These are phyloP conservation scores for Agriopis leucophaearia DNA, from an alignment of 2,888 invertebrate genomes.

Conservation along the genomic window DNA sequence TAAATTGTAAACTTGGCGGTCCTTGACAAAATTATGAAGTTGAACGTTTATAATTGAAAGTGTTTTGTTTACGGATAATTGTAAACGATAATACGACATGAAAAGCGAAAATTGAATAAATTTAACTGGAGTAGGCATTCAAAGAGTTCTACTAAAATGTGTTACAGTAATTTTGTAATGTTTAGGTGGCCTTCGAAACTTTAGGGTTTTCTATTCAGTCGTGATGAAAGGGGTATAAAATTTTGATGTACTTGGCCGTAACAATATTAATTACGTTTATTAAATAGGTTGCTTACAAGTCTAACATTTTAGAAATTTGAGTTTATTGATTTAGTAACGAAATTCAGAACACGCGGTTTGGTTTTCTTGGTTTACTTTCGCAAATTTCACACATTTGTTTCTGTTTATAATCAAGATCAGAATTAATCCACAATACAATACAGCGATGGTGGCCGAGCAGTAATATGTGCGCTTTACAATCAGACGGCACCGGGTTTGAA, in stretches of 20 bases:
- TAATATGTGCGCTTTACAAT: too few species aligned
- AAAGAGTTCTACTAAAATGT: slow-evolving; percentile 50
- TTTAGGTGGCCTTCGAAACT: slow-evolving; percentile 51
- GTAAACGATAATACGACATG: slow-evolving; percentile 58
- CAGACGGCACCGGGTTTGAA: too few species aligned
- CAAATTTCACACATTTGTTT: neutral
- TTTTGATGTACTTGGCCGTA: slow-evolving; percentile 44
- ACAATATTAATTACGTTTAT: slow-evolving; percentile 46
- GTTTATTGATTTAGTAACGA: neutral
- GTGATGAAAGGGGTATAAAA: slow-evolving; percentile 49
- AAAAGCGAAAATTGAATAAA: slow-evolving; percentile 61
- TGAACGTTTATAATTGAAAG: slow-evolving; percentile 54
- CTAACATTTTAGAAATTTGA: neutral
- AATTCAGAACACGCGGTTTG: neutral
- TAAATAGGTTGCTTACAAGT: slow-evolving; percentile 1
- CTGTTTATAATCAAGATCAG: too few species aligned
- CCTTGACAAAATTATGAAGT: slow-evolving; percentile 54
- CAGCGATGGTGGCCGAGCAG: too few species aligned
- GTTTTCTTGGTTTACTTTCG: neutral
- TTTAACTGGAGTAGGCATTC: slow-evolving; percentile 51
- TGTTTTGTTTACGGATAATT: slow-evolving; percentile 60
- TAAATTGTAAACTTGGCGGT: slow-evolving; percentile 47
- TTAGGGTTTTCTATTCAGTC: slow-evolving; percentile 53
- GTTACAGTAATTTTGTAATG: slow-evolving; percentile 50
- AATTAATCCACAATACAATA: too few species aligned